Conservation (phyloP, 2,888 invertebrate species). For the Ditula angustiorana region DNA sequence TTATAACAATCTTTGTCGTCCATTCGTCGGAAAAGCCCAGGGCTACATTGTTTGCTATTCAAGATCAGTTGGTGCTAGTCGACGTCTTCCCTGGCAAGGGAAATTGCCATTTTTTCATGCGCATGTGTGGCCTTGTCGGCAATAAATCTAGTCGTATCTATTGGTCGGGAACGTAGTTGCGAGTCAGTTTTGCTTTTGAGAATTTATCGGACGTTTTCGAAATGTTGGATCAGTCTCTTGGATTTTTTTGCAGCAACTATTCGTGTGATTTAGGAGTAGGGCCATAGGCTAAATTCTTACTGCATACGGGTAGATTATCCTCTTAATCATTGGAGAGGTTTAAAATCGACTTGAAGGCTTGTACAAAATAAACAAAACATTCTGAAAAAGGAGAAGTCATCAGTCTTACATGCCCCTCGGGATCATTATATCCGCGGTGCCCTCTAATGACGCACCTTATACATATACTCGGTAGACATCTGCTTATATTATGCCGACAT, state of each 20-base stretch:
- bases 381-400: no score
- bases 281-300: no score
- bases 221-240: slow-evolving; percentile 3
- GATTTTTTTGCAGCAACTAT: background rate
- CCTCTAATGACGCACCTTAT: background rate
- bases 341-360: no score
- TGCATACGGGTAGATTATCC: no score
- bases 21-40: background rate
- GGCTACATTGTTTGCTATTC: background rate
- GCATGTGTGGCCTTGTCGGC: slow-evolving; percentile 28
- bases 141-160: slow-evolving; percentile 38
- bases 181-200: slow-evolving; percentile 33
- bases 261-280: background rate
- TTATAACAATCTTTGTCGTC: background rate
- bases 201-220: slow-evolving; percentile 25
- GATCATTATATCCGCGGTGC: background rate
- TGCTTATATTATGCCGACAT: slow-evolving; percentile 10
- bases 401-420: background rate
- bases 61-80: background rate
- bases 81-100: slow-evolving; percentile 6
- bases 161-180: slow-evolving; percentile 25
- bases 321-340: no score
- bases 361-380: no score
- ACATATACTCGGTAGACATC: background rate
- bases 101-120: slow-evolving; percentile 36